Evolutionary conservation across 1,140 invertebrate genomes (phyloP).

Genomic region (Drosophila repletoides): DNA sequence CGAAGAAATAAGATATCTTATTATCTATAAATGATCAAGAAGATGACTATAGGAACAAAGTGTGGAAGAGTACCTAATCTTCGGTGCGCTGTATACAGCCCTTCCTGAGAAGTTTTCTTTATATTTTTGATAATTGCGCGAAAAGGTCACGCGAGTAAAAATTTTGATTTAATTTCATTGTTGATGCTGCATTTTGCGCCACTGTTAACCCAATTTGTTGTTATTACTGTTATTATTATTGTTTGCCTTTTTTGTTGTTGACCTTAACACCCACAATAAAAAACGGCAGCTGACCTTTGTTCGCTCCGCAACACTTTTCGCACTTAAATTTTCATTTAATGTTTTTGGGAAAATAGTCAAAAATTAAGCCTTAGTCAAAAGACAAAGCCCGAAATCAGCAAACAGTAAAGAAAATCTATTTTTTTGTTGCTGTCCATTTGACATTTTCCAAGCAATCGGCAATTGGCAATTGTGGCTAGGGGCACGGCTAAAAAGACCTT

Average conservation of each 20-base stretch:
- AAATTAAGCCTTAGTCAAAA: constrained; percentile 20
- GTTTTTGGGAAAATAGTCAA: constrained; percentile 55
- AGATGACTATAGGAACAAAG: no score
- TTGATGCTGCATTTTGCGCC: constrained; percentile 34
- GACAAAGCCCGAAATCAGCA: constrained; percentile 7
- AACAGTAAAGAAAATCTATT: constrained; percentile 11
- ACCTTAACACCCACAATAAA: constrained; percentile 63
- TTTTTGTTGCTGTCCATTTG: constrained; percentile 44
- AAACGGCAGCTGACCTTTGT: constrained; percentile 56
- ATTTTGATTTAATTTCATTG: constrained; percentile 38
- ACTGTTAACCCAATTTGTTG: constrained; percentile 38
- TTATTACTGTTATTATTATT: constrained; percentile 35
- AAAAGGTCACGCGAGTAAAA: constrained; percentile 67
- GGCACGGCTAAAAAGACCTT: constrained; percentile 61
- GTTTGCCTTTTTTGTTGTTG: constrained; percentile 4
- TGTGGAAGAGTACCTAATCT: no score
- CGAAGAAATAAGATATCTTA: no score
- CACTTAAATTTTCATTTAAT: constrained; percentile 59
- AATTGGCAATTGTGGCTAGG: constrained; percentile 57
- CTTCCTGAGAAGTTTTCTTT: no score
- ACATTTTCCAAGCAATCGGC: constrained; percentile 68
- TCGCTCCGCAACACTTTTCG: constrained; percentile 29
- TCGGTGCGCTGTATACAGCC: no score
- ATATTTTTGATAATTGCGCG: constrained; percentile 67
- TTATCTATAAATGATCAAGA: no score